Conservation (phyloP, 2,888 invertebrate genomes). For the Siphlonurus alternatus region DNA sequence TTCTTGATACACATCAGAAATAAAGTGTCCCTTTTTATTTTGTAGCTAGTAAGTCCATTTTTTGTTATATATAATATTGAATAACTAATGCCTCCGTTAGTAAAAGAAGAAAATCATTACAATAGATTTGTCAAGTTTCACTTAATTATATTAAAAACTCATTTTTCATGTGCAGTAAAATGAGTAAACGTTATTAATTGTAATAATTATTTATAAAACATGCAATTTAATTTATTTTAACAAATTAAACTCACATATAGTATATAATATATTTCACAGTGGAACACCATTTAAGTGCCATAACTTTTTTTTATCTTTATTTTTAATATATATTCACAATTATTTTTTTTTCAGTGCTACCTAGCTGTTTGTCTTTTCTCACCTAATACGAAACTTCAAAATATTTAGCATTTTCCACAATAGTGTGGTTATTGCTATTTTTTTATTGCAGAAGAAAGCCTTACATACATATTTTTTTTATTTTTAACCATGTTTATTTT, state of each 20-base stretch:
- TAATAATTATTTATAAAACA: not conserved
- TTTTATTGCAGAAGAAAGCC: not conserved
- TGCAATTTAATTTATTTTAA: not conserved
- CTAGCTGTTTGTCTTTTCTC: not conserved
- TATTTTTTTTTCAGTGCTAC: not conserved
- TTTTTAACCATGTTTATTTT: no score
- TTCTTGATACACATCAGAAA: not conserved
- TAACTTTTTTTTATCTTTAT: not conserved
- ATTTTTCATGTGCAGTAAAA: not conserved
- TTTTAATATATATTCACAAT: not conserved
- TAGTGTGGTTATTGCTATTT: not conserved
- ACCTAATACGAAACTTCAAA: not conserved
- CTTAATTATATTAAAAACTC: not conserved
- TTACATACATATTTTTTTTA: no score
- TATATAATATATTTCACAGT: not conserved
- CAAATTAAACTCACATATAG: not conserved
- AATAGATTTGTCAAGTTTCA: not conserved
- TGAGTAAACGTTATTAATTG: not conserved
- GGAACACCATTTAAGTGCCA: not conserved
- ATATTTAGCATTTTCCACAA: not conserved
- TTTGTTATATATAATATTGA: not conserved
- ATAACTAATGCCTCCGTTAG: no score
- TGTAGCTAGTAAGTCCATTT: not conserved
- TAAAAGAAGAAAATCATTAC: no score
- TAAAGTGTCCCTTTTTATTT: not conserved